Conservation (phyloP, 2,888 invertebrate species). For the Pyralis farinalis region DNA sequence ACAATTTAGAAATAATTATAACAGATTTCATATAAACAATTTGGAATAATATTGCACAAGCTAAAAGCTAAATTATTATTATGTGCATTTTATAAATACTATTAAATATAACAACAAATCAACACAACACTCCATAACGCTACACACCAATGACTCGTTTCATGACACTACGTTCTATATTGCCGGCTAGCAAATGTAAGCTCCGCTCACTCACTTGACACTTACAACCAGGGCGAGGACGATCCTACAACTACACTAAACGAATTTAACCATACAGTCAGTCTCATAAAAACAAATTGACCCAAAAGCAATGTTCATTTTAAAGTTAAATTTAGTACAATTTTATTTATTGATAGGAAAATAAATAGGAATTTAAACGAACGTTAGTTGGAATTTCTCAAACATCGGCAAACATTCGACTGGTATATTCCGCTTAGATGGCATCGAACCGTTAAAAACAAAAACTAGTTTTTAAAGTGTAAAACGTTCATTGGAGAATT, state of each 20-base stretch:
- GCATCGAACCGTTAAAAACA: no score
- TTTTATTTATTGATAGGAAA: not conserved
- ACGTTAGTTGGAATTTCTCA: no score
- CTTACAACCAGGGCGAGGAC: constrained; percentile 1
- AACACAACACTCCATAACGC: constrained; percentile 58
- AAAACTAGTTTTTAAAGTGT: no score
- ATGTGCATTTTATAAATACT: constrained; percentile 68
- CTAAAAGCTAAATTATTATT: constrained; percentile 67
- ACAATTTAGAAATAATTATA: constrained; percentile 78
- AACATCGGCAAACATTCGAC: not conserved
- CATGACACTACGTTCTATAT: constrained; percentile 42
- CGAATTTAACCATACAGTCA: not conserved
- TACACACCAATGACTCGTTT: constrained; percentile 51
- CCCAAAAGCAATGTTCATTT: not conserved
- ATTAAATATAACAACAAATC: constrained; percentile 74
- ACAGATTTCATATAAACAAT: constrained; percentile 71
- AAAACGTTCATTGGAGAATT: not conserved
- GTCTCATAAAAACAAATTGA: constrained; percentile 1
- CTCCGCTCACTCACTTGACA: not conserved
- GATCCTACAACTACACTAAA: not conserved
- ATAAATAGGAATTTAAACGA: not conserved
- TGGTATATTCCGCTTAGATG: not conserved
- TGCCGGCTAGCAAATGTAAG: constrained; percentile 27
- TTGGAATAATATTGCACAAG: constrained; percentile 79
- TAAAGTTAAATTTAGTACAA: not conserved